Conservation (phyloP, 2,888 invertebrate species). For the Aproaerema taeniolella region DNA sequence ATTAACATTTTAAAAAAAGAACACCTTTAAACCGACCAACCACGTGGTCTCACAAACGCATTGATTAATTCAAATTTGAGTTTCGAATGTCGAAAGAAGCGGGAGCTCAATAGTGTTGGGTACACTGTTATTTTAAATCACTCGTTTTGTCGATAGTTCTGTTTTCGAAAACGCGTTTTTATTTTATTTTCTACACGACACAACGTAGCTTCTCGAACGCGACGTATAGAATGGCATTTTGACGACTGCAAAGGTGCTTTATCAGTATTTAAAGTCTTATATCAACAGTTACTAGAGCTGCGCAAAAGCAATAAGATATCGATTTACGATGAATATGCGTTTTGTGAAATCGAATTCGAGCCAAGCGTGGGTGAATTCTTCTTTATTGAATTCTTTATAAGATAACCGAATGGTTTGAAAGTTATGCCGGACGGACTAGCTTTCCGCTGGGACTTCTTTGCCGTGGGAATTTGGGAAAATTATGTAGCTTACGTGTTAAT, state of each 20-base stretch:
- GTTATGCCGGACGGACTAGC: too few species aligned
- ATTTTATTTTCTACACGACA: too few species aligned
- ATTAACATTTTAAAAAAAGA: constrained; percentile 37
- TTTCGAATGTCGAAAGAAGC: too few species aligned
- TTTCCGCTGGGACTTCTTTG: too few species aligned
- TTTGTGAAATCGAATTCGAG: constrained; percentile 19
- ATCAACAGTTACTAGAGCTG: constrained; percentile 27
- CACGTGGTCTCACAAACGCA: constrained; percentile 27
- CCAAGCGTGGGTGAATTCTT: too few species aligned
- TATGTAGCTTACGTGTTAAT: too few species aligned
- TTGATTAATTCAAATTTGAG: constrained; percentile 15
- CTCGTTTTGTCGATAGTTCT: too few species aligned
- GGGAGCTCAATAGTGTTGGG: constrained; percentile 33
- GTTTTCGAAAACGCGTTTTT: too few species aligned
- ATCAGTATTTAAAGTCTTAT: constrained; percentile 36
- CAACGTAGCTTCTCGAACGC: constrained; percentile 27
- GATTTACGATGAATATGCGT: constrained; percentile 35
- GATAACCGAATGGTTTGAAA: too few species aligned
- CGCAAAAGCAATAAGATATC: constrained; percentile 27
- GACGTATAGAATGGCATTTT: constrained; percentile 30
- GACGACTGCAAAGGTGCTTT: constrained; percentile 26
- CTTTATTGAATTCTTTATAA: too few species aligned
- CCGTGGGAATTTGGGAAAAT: too few species aligned
- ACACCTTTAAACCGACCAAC: constrained; percentile 24
- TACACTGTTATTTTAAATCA: too few species aligned